Conservation (phyloP, 1,140 invertebrate species). For the Bombyx mandarina region DNA sequence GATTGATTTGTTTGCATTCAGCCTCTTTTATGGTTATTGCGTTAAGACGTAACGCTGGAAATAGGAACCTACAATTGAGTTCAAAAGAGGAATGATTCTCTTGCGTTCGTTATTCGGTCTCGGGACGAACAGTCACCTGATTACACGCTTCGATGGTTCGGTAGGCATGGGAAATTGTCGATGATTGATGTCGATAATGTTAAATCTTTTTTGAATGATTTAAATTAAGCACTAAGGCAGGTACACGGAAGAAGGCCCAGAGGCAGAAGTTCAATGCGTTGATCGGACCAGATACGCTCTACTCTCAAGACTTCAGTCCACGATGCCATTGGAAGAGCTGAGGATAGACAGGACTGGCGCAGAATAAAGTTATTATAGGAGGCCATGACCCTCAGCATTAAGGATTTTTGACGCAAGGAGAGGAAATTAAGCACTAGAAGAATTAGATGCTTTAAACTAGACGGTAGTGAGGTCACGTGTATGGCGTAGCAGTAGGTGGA, state of each 20-base stretch:
- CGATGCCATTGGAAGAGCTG: background rate
- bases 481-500: no score
- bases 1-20: no score
- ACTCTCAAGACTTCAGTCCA: background rate
- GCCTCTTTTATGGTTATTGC: no score
- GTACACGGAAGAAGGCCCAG: background rate
- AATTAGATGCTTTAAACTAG: no score
- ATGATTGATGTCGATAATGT: slow-evolving; percentile 11
- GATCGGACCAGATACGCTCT: background rate
- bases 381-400: no score
- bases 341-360: background rate
- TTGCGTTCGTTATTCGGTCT: slow-evolving; percentile 30
- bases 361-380: background rate
- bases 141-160: slow-evolving; percentile 26
- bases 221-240: background rate
- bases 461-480: no score
- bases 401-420: no score
- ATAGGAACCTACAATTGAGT: slow-evolving; percentile 12
- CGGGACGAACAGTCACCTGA: slow-evolving; percentile 28
- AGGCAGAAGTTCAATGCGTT: background rate
- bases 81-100: slow-evolving; percentile 23
- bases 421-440: no score
- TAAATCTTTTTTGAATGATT: background rate
- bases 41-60: slow-evolving; percentile 4
- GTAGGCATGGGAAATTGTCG: slow-evolving; percentile 8